These are phyloP conservation scores for Troides aeacus DNA, from an alignment of 2,888 invertebrate species.

Conservation along the genomic window DNA sequence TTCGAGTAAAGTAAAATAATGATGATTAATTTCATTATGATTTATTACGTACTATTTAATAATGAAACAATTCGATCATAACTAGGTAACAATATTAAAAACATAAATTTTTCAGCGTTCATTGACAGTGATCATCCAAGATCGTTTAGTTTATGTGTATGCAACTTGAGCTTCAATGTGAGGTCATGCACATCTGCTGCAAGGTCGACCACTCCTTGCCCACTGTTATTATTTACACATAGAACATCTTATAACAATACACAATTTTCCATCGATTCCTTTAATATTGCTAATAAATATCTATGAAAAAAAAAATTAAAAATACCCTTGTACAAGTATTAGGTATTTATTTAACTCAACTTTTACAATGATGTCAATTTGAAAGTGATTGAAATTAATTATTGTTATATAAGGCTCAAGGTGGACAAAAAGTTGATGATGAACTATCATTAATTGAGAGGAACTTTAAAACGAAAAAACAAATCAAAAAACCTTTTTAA, in stretches of 20 bases:
- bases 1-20: background rate
- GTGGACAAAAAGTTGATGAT: too few relatives aligned
- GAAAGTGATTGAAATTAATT: background rate
- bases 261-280: background rate
- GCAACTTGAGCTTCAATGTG: constrained; percentile 41
- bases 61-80: background rate
- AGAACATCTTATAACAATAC: background rate
- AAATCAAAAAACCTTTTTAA: too few relatives aligned
- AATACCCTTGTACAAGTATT: too few relatives aligned
- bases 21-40: background rate
- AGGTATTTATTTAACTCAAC: too few relatives aligned
- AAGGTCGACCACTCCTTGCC: constrained; percentile 40
- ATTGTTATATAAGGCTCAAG: too few relatives aligned
- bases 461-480: too few relatives aligned
- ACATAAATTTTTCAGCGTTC: background rate
- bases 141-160: constrained; percentile 33
- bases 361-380: background rate
- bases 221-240: background rate
- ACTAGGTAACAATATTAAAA: background rate
- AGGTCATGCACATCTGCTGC: constrained; percentile 50
- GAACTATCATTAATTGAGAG: too few relatives aligned
- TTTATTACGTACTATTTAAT: too few relatives aligned
- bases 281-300: background rate
- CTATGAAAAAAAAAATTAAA: too few relatives aligned
- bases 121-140: constrained; percentile 31